phyloP scores from a whole-genome alignment of 2,797 vertebrate genomes.

The Luscinia megarhynchos region DNA sequence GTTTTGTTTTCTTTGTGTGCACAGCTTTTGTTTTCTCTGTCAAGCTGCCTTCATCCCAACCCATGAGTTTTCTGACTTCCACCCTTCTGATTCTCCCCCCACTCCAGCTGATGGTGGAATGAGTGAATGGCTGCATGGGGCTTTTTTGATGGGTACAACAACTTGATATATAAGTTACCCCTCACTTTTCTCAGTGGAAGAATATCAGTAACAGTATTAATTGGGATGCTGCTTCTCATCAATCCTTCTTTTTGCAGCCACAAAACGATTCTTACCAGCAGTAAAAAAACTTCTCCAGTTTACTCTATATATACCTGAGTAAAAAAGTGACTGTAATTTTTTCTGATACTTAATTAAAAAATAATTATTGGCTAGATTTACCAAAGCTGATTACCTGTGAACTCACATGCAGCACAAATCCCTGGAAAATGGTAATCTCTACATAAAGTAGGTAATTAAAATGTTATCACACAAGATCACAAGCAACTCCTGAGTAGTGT shows the following conservation, averaged over 20 bases:
- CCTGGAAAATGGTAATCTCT: background rate
- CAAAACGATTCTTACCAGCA: background rate
- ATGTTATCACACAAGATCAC: background rate
- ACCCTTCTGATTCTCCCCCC: background rate
- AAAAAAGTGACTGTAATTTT: background rate
- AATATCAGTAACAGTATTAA: background rate
- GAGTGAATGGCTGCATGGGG: background rate
- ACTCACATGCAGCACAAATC: background rate
- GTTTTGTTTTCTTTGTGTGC: background rate
- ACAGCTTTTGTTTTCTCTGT: background rate
- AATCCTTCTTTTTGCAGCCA: background rate
- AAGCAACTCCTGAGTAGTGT: background rate
- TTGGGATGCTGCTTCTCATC: background rate
- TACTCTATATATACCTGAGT: background rate
- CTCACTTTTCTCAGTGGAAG: background rate
- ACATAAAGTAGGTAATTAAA: background rate
- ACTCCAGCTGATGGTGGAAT: rapidly evolving
- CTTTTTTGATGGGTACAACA: background rate
- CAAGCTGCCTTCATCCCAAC: background rate
- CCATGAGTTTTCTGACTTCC: background rate
- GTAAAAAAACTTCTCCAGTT: background rate
- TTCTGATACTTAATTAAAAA: background rate
- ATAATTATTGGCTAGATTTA: background rate
- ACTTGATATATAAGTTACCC: background rate
- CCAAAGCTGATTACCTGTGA: background rate